Evolutionary conservation across 37 sponge, comb jelly and placozoan genomes (phyloP).

Genomic region (Cladorhizidae sp.): DNA sequence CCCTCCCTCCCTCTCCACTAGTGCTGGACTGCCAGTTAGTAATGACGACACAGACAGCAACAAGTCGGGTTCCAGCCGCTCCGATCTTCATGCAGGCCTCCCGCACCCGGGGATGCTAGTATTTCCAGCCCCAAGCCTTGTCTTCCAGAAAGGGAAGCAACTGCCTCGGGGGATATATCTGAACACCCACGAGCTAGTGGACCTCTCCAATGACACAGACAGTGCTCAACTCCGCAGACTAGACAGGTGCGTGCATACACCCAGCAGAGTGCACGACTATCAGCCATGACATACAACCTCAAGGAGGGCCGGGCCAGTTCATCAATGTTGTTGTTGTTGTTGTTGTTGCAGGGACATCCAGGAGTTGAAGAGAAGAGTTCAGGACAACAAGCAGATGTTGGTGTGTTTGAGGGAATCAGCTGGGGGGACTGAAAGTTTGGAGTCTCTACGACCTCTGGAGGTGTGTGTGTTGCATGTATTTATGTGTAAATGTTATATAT

Average conservation of each 20-base stretch:
- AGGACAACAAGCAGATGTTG: slow-evolving; percentile 43
- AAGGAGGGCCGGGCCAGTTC: too few relatives aligned
- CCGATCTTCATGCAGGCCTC: background rate
- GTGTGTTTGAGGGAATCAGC: slow-evolving; percentile 4
- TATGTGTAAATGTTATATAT: too few relatives aligned
- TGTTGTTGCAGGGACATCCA: slow-evolving; percentile 22
- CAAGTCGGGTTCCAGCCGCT: slow-evolving; percentile 30
- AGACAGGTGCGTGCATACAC: background rate
- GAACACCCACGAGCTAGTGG: slow-evolving; percentile 34
- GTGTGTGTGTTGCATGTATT: slow-evolving; percentile 3
- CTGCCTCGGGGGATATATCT: slow-evolving; percentile 53
- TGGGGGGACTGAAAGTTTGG: slow-evolving; percentile 17
- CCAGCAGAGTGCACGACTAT: too few relatives aligned
- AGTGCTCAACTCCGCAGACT: background rate
- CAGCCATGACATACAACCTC: too few relatives aligned
- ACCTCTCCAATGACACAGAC: background rate
- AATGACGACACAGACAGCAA: slow-evolving; percentile 57
- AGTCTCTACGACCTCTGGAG: slow-evolving; percentile 24
- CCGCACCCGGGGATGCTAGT: background rate
- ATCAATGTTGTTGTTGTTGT: too few relatives aligned
- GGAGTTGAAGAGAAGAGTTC: slow-evolving; percentile 27
- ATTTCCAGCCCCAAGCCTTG: background rate
- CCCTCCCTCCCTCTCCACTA: background rate
- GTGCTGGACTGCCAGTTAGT: slow-evolving; percentile 34
- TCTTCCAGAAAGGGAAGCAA: slow-evolving; percentile 56